Evolutionary conservation across 2,888 invertebrate genomes (phyloP).

Genomic region (Arrhopalites spinosus): DNA sequence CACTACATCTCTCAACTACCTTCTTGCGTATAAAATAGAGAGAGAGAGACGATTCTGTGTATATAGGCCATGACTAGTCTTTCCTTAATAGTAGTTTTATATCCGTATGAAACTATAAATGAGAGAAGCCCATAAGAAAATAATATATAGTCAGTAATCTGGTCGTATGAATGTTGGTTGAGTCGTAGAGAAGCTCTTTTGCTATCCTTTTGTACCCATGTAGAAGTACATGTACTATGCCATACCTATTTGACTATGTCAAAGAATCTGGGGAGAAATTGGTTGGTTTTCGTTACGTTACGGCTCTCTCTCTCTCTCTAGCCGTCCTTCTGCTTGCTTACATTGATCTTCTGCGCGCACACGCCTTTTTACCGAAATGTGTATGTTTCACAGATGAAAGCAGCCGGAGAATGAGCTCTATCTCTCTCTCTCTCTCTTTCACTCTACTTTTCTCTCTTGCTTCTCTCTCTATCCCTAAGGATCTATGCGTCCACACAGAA

Average conservation of each 20-base stretch:
- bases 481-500: constrained; percentile 30
- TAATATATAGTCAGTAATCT: background rate
- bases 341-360: constrained; percentile 40
- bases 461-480: constrained; percentile 28
- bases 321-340: constrained; percentile 29
- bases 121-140: too few relatives aligned
- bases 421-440: constrained; percentile 14
- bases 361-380: constrained; percentile 38
- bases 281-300: constrained; percentile 34
- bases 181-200: background rate
- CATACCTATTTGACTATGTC: constrained; percentile 32
- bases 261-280: constrained; percentile 34
- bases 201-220: background rate
- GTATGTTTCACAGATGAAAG: constrained; percentile 35
- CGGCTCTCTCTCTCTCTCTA: constrained; percentile 6
- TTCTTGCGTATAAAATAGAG: too few relatives aligned
- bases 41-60: background rate
- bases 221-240: background rate
- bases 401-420: constrained; percentile 32
- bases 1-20: too few relatives aligned
- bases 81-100: background rate
- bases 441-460: constrained; percentile 7
- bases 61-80: too few relatives aligned
- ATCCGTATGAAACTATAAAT: background rate
- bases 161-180: background rate